phyloP scores from a whole-genome alignment of 1,140 invertebrate species.

The Druon quercuslanigerum region DNA sequence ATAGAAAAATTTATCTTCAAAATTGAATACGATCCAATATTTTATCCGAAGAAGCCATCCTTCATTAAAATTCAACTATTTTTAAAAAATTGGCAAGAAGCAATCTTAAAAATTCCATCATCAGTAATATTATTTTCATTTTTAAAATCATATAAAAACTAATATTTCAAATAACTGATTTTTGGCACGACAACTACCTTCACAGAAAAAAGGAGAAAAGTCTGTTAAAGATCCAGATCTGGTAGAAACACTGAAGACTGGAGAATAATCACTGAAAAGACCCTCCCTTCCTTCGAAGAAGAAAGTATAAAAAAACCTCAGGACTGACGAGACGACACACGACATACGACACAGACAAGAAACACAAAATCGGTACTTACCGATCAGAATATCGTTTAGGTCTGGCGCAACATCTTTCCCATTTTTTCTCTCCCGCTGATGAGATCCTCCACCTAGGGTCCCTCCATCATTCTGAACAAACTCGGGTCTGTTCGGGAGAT shows the following conservation, averaged over 20 bases:
- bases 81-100: too few species aligned
- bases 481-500: conserved; percentile 85
- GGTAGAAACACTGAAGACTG: background rate
- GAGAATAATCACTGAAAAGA: background rate
- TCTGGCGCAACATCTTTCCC: conserved; percentile 80
- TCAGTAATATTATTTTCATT: too few species aligned
- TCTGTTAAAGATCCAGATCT: background rate
- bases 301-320: background rate
- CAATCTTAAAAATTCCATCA: too few species aligned
- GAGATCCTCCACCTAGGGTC: conserved; percentile 75
- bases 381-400: conserved; percentile 87
- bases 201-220: too few species aligned
- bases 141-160: too few species aligned
- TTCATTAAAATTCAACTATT: too few species aligned
- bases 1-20: too few species aligned
- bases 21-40: too few species aligned
- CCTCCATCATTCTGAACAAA: conserved; percentile 88
- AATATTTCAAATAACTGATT: too few species aligned
- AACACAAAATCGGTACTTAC: conserved; percentile 71
- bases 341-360: conserved; percentile 33
- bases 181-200: too few species aligned
- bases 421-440: conserved; percentile 78
- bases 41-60: too few species aligned
- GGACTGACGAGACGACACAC: background rate
- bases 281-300: background rate